Conservation (phyloP, 37 sponge, comb jelly and placozoan genomes). For the Tethya wilhelma region DNA sequence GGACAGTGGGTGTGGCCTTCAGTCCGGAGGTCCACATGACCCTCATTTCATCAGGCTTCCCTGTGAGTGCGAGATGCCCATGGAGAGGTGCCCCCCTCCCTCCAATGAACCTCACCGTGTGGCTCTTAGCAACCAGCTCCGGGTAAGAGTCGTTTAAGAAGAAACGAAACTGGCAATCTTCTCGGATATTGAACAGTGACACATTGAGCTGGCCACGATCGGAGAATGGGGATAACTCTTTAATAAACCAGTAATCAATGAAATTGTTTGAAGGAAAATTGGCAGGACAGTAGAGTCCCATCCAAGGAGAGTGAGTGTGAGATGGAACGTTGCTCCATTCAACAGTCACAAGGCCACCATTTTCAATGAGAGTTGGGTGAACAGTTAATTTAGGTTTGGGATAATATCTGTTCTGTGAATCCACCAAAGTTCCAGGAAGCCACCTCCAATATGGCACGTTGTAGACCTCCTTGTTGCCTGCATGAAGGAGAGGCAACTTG, state of each 20-base stretch:
- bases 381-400: no score
- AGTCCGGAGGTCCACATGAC: slow-evolving; percentile 58
- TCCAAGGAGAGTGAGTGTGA: no score
- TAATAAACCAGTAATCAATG: slow-evolving; percentile 6
- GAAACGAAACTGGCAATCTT: slow-evolving; percentile 50
- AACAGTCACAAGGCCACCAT: no score
- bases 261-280: no score
- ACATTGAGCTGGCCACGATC: not conserved
- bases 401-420: no score
- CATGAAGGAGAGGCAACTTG: no score
- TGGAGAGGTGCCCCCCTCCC: slow-evolving; percentile 44
- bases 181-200: slow-evolving; percentile 39
- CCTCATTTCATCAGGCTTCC: slow-evolving; percentile 51
- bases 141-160: slow-evolving; percentile 19
- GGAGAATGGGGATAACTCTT: not conserved
- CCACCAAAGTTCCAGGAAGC: no score
- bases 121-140: slow-evolving; percentile 45
- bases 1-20: slow-evolving; percentile 16
- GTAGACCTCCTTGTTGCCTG: no score
- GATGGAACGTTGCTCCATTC: no score
- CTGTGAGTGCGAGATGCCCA: slow-evolving; percentile 66
- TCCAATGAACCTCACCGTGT: slow-evolving; percentile 33
- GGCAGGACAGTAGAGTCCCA: no score
- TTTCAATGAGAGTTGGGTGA: no score
- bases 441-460: no score